Conservation (phyloP, 1,140 invertebrate genomes). For the Sinella curviseta region DNA sequence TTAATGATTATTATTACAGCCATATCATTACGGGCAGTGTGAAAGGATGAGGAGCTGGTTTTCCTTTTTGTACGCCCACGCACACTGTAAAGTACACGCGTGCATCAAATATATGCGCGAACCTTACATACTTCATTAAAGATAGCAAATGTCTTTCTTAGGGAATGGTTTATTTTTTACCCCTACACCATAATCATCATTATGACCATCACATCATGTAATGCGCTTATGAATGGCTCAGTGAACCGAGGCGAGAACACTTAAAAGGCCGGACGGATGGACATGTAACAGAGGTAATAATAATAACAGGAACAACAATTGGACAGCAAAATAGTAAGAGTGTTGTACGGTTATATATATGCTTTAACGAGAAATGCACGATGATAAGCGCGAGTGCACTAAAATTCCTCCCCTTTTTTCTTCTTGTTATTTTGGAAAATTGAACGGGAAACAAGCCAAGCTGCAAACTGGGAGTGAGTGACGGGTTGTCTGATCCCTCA, state of each 20-base stretch:
- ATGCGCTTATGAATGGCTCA: not conserved
- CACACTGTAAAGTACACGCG: not conserved
- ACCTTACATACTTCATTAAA: too few species aligned
- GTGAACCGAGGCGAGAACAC: not conserved
- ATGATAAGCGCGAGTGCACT: too few species aligned
- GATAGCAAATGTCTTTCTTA: too few species aligned
- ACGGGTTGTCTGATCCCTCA: conserved; percentile 1
- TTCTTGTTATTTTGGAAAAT: too few species aligned
- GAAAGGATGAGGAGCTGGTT: not conserved
- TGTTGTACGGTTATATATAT: too few species aligned
- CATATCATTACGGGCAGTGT: too few species aligned
- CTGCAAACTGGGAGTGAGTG: not conserved
- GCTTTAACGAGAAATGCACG: too few species aligned
- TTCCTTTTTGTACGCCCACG: not conserved
- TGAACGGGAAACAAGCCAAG: too few species aligned
- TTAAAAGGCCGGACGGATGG: not conserved
- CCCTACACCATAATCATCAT: not conserved
- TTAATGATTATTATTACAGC: too few species aligned
- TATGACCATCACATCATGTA: not conserved
- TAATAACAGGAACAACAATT: not conserved
- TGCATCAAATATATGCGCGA: not conserved
- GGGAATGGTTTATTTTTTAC: too few species aligned
- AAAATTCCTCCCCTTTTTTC: too few species aligned
- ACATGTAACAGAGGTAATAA: not conserved
- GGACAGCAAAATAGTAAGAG: too few species aligned